Conservation (phyloP, 1,140 invertebrate genomes). For the Bombus pyrosoma region DNA sequence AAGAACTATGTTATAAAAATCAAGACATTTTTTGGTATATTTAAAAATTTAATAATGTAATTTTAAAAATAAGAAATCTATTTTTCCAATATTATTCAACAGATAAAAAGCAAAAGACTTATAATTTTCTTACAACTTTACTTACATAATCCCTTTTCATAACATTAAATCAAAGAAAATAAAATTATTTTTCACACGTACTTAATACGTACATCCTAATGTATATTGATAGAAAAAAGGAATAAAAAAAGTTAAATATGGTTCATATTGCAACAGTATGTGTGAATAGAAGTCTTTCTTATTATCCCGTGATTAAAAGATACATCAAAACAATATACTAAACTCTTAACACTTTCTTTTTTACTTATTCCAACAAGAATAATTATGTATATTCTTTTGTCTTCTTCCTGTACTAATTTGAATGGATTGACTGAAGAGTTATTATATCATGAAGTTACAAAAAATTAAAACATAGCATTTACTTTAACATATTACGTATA, state of each 20-base stretch:
- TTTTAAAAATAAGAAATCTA: neutral
- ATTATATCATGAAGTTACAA: neutral
- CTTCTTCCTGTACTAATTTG: neutral
- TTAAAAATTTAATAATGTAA: neutral
- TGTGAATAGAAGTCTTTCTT: slow-evolving; percentile 8
- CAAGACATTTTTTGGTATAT: neutral
- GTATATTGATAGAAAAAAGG: slow-evolving; percentile 7
- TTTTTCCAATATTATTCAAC: slow-evolving; percentile 9
- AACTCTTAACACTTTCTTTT: slow-evolving; percentile 5
- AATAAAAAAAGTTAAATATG: neutral
- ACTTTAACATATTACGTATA: neutral
- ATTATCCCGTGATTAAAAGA: neutral
- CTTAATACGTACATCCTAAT: too few species aligned
- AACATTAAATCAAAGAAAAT: neutral
- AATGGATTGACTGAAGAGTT: slow-evolving; percentile 1
- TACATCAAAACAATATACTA: slow-evolving; percentile 12
- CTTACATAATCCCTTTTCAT: neutral
- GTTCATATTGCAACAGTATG: slow-evolving; percentile 1
- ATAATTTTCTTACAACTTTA: neutral
- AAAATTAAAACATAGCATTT: slow-evolving; percentile 4
- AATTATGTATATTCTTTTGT: neutral
- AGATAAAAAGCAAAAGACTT: neutral
- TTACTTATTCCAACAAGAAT: slow-evolving; percentile 29
- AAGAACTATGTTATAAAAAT: slow-evolving; percentile 10
- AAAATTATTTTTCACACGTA: neutral